Percentiles rank a stretch among this genome's conserved stretches.
phyloP scores from a whole-genome alignment of 2,113 vertebrate genomes.

The Gymnogyps californianus region DNA sequence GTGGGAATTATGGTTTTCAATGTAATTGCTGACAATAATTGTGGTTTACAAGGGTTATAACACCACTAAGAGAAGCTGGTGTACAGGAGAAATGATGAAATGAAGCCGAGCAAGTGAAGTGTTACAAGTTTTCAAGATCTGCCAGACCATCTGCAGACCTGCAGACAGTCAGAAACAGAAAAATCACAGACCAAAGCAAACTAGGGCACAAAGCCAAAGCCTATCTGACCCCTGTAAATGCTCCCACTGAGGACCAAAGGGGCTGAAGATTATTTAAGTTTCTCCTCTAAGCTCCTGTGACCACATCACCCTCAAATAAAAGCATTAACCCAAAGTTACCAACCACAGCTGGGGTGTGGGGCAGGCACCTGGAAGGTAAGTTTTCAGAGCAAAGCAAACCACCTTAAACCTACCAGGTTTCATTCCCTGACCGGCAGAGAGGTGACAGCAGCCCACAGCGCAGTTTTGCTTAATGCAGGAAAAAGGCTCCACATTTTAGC shows the following conservation, averaged over 20 bases:
- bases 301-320: neutral
- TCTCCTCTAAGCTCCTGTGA: neutral
- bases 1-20: neutral
- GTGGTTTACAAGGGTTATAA: neutral
- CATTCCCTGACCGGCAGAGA: neutral
- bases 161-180: neutral
- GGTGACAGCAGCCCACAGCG: neutral
- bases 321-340: neutral
- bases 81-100: neutral
- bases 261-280: neutral
- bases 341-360: neutral
- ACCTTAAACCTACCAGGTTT: neutral
- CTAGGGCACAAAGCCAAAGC: neutral
- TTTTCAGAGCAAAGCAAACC: neutral
- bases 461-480: neutral
- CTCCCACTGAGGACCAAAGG: neutral
- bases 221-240: neutral
- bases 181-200: neutral
- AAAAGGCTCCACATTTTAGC: neutral
- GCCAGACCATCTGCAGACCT: neutral
- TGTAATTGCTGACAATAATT: neutral
- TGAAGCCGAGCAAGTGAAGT: neutral
- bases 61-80: neutral
- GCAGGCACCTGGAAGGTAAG: neutral
- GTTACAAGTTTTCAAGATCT: neutral